These are phyloP conservation scores for Spicauda simplicius DNA, from an alignment of 2,888 invertebrate genomes.

Conservation along the genomic window DNA sequence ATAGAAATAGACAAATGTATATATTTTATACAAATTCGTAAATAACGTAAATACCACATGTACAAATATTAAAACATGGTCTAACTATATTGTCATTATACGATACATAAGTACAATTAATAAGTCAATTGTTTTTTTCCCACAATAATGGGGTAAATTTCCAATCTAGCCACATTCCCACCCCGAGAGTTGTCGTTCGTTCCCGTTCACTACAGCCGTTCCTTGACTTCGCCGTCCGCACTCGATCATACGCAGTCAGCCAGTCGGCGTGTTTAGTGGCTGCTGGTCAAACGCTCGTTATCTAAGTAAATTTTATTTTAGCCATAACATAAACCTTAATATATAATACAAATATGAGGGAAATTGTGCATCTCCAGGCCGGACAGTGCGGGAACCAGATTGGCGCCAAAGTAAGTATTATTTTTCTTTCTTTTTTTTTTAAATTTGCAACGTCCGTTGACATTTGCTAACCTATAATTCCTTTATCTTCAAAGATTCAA, in stretches of 20 bases:
- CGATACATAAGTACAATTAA: no score
- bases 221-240: conserved; percentile 64
- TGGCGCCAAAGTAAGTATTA: conserved; percentile 84
- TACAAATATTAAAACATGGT: no score
- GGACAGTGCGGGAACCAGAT: conserved; percentile 95
- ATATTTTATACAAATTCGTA: no score
- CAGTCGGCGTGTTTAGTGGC: conserved; percentile 58
- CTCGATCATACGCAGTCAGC: conserved; percentile 54
- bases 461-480: conserved; percentile 38
- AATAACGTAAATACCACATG: no score
- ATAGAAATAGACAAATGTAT: no score
- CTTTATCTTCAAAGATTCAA: background rate
- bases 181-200: conserved; percentile 59
- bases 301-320: conserved; percentile 39
- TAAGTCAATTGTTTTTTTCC: conserved; percentile 31
- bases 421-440: conserved; percentile 45
- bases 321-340: conserved; percentile 48
- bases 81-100: no score
- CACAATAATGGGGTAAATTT: conserved; percentile 48
- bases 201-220: conserved; percentile 55
- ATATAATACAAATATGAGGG: conserved; percentile 86
- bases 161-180: conserved; percentile 58
- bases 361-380: conserved; percentile 93
- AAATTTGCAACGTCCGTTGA: conserved; percentile 48
- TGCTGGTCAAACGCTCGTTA: conserved; percentile 39